Evolutionary conservation across 1,140 invertebrate genomes (phyloP).

Genomic region (Sminthurinus signatus): DNA sequence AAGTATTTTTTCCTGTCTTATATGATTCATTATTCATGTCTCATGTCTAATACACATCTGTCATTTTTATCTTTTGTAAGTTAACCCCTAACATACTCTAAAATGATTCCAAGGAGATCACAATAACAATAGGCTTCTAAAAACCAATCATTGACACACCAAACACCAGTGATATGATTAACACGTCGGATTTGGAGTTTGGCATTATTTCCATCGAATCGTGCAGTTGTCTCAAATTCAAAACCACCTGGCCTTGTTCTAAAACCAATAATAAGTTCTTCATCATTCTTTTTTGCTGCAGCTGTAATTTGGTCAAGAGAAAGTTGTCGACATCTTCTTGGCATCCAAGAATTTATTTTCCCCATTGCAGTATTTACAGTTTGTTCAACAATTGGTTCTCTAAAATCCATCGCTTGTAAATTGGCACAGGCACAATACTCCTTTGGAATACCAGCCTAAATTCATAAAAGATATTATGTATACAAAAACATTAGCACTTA

Average conservation of each 20-base stretch:
- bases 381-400: not conserved
- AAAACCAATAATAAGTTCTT: constrained; percentile 25
- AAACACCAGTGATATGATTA: not conserved
- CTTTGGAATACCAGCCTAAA: constrained; percentile 30
- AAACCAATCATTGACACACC: constrained; percentile 8
- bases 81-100: not conserved
- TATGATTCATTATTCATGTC: no score
- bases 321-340: constrained; percentile 12
- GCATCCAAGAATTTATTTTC: constrained; percentile 26
- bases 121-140: not conserved
- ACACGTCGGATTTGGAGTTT: not conserved
- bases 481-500: no score
- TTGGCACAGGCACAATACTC: constrained; percentile 31
- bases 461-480: no score
- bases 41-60: no score
- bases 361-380: constrained; percentile 13
- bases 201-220: not conserved
- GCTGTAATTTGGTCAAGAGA: constrained; percentile 16
- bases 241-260: constrained; percentile 29
- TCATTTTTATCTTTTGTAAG: no score
- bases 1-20: no score
- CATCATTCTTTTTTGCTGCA: constrained; percentile 10
- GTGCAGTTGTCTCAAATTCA: constrained; percentile 25
- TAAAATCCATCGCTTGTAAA: constrained; percentile 11
- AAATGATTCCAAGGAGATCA: not conserved